Evolutionary conservation across 2,797 vertebrate genomes (phyloP).

Genomic region (Clarias pachynema): DNA sequence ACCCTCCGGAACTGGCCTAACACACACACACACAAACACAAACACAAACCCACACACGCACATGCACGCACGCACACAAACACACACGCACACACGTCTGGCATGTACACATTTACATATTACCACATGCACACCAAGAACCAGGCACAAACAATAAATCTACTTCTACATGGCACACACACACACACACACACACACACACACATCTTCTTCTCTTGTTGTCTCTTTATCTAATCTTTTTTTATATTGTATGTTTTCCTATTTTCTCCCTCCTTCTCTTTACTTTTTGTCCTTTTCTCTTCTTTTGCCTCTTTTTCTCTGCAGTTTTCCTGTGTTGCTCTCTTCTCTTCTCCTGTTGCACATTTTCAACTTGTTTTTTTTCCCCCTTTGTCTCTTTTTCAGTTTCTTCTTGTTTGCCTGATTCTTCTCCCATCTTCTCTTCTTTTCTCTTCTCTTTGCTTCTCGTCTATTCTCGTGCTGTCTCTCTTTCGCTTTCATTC

Average conservation of each 20-base stretch:
- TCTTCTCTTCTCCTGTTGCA: background rate
- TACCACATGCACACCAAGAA: conserved; percentile 1
- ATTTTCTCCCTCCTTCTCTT: background rate
- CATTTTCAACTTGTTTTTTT: background rate
- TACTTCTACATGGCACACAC: background rate
- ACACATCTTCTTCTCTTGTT: background rate
- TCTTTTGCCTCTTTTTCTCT: background rate
- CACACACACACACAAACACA: conserved; percentile 19
- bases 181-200: background rate
- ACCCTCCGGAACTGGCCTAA: conserved; percentile 12
- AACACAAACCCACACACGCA: background rate
- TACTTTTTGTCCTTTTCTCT: background rate
- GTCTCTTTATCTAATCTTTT: background rate
- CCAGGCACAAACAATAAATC: conserved; percentile 1
- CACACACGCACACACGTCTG: background rate
- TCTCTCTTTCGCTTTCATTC: too few relatives aligned
- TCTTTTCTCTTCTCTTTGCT: too few relatives aligned
- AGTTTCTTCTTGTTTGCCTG: background rate
- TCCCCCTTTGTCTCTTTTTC: too few relatives aligned
- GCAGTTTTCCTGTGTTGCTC: background rate
- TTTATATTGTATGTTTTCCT: background rate
- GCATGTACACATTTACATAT: conserved; percentile 4
- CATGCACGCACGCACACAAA: conserved; percentile 1
- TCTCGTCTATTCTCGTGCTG: background rate
- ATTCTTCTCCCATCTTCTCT: background rate